Conservation (phyloP, 2,888 invertebrate species). For the Trichopria drosophilae region DNA sequence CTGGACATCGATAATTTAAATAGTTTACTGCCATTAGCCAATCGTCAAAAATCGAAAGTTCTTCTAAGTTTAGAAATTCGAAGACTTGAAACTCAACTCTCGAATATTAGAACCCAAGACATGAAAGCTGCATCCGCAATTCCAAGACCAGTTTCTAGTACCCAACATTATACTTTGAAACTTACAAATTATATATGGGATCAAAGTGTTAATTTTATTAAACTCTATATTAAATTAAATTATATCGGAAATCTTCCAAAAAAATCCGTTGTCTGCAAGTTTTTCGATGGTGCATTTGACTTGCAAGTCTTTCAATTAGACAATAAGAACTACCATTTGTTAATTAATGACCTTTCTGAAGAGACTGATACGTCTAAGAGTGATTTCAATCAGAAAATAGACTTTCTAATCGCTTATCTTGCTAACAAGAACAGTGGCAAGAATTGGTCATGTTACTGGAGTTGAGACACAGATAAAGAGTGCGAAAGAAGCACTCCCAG, state of each 20-base stretch:
- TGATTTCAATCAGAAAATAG: constrained; percentile 79
- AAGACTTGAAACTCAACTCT: constrained; percentile 71
- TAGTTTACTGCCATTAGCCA: constrained; percentile 65
- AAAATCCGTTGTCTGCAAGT: constrained; percentile 71
- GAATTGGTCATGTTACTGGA: constrained; percentile 83
- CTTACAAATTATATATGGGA: constrained; percentile 83
- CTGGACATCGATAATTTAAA: constrained; percentile 76
- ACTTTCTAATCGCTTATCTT: constrained; percentile 71
- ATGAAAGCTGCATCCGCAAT: constrained; percentile 37
- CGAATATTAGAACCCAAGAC: constrained; percentile 53
- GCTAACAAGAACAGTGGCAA: constrained; percentile 64
- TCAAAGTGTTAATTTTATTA: constrained; percentile 84
- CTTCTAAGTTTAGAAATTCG: constrained; percentile 71
- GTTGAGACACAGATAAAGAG: constrained; percentile 79
- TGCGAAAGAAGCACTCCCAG: constrained; percentile 64
- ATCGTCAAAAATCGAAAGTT: constrained; percentile 73
- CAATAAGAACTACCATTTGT: constrained; percentile 76
- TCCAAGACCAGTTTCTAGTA: constrained; percentile 56
- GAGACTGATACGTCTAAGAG: constrained; percentile 72
- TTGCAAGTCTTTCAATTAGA: constrained; percentile 73
- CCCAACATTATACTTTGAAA: constrained; percentile 69
- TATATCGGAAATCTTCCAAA: constrained; percentile 73
- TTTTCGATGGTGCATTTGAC: constrained; percentile 73
- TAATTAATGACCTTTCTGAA: constrained; percentile 76
- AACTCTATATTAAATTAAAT: constrained; percentile 84